Conservation (phyloP, 2,113 vertebrate genomes). For the Mormyrus iriodes region DNA sequence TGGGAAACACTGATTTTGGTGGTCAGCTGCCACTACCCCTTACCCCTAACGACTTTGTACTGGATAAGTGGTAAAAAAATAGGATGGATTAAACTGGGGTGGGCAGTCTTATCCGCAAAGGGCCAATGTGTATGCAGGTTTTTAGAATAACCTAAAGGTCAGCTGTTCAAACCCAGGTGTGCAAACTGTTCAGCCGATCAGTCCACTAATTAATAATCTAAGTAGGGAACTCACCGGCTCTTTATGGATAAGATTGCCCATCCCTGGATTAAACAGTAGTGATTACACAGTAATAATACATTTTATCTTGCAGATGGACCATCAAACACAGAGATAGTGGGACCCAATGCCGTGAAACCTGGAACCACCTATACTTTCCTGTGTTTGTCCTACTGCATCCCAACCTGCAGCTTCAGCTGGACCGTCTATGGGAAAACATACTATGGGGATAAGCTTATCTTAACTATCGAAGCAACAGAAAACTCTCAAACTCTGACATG, state of each 20-base stretch:
- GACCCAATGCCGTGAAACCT: slow-evolving; percentile 19
- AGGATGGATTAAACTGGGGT: too few species aligned
- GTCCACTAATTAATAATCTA: too few species aligned
- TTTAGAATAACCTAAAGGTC: too few species aligned
- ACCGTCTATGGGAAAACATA: slow-evolving; percentile 26
- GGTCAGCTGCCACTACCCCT: not conserved
- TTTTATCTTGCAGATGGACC: slow-evolving; percentile 12
- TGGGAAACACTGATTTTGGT: not conserved
- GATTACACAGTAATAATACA: not conserved
- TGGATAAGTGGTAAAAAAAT: not conserved
- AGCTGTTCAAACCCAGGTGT: too few species aligned
- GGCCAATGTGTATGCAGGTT: too few species aligned
- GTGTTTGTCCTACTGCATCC: slow-evolving; percentile 30
- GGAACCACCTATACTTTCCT: slow-evolving; percentile 21
- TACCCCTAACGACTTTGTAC: not conserved
- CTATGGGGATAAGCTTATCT: slow-evolving; percentile 15
- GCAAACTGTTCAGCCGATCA: too few species aligned
- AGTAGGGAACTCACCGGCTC: too few species aligned
- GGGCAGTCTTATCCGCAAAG: too few species aligned
- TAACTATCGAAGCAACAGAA: not conserved
- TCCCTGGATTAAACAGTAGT: not conserved
- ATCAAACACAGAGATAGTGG: slow-evolving; percentile 1
- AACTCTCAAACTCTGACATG: slow-evolving; percentile 27
- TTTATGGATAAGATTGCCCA: too few species aligned
- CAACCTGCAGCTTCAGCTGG: slow-evolving; percentile 35